phyloP scores from a whole-genome alignment of 2,113 vertebrate genomes.

The Nettapus auritus region DNA sequence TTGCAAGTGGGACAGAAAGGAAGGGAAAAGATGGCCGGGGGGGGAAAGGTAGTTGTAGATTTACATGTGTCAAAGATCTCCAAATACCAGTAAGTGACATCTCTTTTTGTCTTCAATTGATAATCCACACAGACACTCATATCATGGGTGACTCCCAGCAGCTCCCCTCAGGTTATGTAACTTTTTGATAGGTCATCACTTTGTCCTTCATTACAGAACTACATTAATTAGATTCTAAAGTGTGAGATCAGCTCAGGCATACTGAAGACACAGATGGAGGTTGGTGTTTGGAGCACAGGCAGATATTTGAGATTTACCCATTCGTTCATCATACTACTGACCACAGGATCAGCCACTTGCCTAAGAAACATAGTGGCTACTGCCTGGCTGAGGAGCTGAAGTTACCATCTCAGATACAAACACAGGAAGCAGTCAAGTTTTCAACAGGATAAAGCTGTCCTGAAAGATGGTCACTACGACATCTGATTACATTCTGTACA shows the following conservation, averaged over 20 bases:
- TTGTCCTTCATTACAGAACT: neutral
- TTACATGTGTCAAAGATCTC: neutral
- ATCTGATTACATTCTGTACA: neutral
- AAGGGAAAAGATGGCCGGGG: neutral
- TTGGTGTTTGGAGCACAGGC: neutral
- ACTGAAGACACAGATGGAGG: neutral
- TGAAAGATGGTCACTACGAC: neutral
- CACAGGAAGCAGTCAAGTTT: neutral
- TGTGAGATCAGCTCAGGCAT: neutral
- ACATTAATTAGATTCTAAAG: neutral
- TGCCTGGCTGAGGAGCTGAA: neutral
- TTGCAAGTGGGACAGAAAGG: neutral
- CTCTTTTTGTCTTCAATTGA: neutral
- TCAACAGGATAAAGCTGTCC: accelerated
- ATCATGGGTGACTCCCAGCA: neutral
- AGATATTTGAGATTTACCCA: neutral
- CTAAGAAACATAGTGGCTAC: neutral
- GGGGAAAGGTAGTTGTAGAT: neutral
- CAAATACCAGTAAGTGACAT: neutral
- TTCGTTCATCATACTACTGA: neutral
- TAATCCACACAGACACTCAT: neutral
- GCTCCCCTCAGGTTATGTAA: neutral
- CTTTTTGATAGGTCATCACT: neutral
- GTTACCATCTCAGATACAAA: neutral
- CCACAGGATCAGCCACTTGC: neutral